Base-by-base conservation (phyloP, 2,797 vertebrate genomes). In the Sebastiscus tertius region DNA sequence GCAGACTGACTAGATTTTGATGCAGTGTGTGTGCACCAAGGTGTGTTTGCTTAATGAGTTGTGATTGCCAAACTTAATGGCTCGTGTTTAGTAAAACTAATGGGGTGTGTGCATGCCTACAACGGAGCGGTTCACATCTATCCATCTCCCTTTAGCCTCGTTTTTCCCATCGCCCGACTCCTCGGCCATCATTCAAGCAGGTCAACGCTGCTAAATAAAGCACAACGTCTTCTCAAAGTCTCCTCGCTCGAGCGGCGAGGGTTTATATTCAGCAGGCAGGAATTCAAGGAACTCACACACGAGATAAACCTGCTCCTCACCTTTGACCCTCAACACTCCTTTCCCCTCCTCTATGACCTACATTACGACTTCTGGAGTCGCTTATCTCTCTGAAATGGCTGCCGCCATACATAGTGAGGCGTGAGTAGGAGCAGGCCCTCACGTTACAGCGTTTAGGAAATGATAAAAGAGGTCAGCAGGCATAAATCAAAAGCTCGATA, bases 121-220 rank as follows among this genome's bases (percentile, higher is more conserved):
- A 46, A 49, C 16, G 11, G 27, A 54, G 65, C 60, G 59, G 68
- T 79, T 81, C 54, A 79, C 60, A 3, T 81, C 77, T 10, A 62
- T 55, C 65, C 20, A 26, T 69, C 79, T 68, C 27, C 8, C n/a
- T 49, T 61, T 14, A 24, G 55, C 59, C 36, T 70, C 52, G 1
- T 39, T 49, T 72, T 29, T 39, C 31, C 36, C 49, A 3, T 54
- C 33, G 3, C 39, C 59, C 14, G 56, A 42, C 26, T 68, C 24
- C 55, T 79, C 36, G 11, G 34, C 68, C 52, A 67, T 76, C 49
- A 60, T 76, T 87, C 85, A 84, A 82, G 76, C 85, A 72, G 84
- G 88, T 90, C 87, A 73, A 18, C 10, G 31, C 55, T 74, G 77
- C 88, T 92, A 91, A 91, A 92, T 82, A 80, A 88, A 88, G 67